phyloP scores from a whole-genome alignment of 2,113 vertebrate genomes.

The Xiphorhynchus elegans region DNA sequence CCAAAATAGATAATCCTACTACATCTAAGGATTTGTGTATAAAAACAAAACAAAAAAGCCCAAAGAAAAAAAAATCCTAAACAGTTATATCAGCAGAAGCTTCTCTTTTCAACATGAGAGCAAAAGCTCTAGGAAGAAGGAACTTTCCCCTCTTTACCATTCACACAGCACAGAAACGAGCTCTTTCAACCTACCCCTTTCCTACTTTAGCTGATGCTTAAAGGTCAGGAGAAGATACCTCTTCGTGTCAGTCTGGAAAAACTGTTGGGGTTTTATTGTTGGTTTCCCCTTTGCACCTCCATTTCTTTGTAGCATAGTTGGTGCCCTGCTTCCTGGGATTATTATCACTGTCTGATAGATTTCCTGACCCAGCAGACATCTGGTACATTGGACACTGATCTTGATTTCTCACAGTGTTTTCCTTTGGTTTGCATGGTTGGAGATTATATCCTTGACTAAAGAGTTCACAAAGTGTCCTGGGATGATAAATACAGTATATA shows the following conservation, averaged over 20 bases:
- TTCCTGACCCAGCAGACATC: background rate
- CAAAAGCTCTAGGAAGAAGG: background rate
- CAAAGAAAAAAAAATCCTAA: background rate
- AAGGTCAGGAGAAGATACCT: background rate
- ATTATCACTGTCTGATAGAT: background rate
- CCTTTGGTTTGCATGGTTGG: background rate
- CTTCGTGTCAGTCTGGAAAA: background rate
- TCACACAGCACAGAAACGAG: background rate
- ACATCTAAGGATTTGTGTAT: background rate
- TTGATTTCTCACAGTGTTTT: background rate
- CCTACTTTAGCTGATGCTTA: background rate
- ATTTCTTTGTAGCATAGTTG: background rate
- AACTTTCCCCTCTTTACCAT: background rate
- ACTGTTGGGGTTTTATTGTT: background rate
- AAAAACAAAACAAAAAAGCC: accelerated
- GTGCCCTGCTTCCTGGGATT: background rate
- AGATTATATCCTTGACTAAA: background rate
- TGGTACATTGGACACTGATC: background rate
- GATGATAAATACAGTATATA: background rate
- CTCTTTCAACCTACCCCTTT: background rate
- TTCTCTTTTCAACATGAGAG: background rate
- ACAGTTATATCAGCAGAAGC: background rate
- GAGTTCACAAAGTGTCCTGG: background rate
- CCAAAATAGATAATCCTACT: background rate
- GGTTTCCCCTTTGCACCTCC: background rate